Evolutionary conservation across 2,113 vertebrate species (phyloP), one percentile per base, ranked within the genome.

Genomic region (Toxostoma redivivum): DNA sequence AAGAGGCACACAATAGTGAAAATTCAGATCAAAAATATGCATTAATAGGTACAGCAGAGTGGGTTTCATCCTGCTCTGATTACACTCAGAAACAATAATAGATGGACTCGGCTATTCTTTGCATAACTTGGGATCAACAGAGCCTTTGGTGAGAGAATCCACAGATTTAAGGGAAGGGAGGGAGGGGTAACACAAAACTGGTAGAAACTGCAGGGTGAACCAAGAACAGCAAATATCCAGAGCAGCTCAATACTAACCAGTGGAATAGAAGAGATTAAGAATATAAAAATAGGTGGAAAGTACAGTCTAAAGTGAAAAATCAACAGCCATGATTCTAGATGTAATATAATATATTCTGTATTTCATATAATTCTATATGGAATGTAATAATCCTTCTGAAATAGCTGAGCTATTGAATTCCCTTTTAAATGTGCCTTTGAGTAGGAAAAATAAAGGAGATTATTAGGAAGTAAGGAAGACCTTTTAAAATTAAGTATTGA

Each of bases 401-500:
- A 92, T 92, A 85, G 74, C 87, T 88, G 71, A 93, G 79, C 47
- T 97, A 97, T 94, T 95, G 95, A 95, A 94, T 96, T 94, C 60
- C 37, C 72, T 92, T 93, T 95, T 66, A 92, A 95, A 94, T 93
- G 90, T 90, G 84, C 79, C 71, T 95, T 77, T 90, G 88, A 86
- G 85, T 93, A 90, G 64, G 66, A 92, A 96, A 93, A 96, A 91
- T 96, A 95, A 94, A 95, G 93, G 62, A 83, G 84, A 86, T 82
- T 72, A 93, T 96, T 96, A 96, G 94, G 93, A 95, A 96, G 76
- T 83, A 96, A 88, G 88, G 81, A 96, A 88, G 93, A 93, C 90
- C 92, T 95, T 96, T 96, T 93, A 95, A 97, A 97, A 97, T 96
- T 96, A 96, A 94, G 90, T 97, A 97, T 97, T 96, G 95, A 97